These are phyloP conservation scores for Blastomussa wellsi DNA, from an alignment of 92 coral and sea anemone species.

Conservation along the genomic window DNA sequence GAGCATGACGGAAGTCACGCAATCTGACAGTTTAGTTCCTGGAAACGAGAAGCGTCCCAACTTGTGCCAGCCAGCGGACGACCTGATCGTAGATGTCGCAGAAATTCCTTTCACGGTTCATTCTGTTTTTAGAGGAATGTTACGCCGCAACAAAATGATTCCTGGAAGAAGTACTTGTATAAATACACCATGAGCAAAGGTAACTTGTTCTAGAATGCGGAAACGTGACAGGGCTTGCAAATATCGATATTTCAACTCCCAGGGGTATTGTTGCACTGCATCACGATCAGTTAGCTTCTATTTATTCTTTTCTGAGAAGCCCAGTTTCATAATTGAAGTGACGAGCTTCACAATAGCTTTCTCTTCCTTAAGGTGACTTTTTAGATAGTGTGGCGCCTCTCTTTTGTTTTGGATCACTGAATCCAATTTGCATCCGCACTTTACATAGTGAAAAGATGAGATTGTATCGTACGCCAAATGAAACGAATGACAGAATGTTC, in stretches of 20 bases:
- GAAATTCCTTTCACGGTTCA: not conserved
- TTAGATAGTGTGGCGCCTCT: not conserved
- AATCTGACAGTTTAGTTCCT: not conserved
- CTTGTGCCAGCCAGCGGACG: not conserved
- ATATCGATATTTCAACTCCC: not conserved
- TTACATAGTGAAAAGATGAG: not conserved
- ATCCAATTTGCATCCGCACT: not conserved
- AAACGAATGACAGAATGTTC: no score
- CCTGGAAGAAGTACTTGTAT: not conserved
- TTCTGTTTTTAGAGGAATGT: not conserved
- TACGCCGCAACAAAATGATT: not conserved
- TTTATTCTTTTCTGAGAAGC: not conserved
- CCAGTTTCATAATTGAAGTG: not conserved
- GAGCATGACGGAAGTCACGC: constrained; percentile 20
- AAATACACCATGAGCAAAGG: constrained; percentile 39
- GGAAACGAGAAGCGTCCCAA: constrained; percentile 22
- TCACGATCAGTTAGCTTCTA: not conserved
- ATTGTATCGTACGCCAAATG: not conserved
- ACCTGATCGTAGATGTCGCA: not conserved
- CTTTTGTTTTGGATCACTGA: not conserved
- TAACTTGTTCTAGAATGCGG: not conserved
- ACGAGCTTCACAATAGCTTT: not conserved
- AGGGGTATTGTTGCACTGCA: no score
- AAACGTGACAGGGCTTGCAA: constrained; percentile 9
- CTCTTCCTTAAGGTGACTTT: not conserved